These are phyloP conservation scores for Oopsacas minuta DNA, from an alignment of 37 sponge, comb jelly and placozoan species.

Conservation along the genomic window DNA sequence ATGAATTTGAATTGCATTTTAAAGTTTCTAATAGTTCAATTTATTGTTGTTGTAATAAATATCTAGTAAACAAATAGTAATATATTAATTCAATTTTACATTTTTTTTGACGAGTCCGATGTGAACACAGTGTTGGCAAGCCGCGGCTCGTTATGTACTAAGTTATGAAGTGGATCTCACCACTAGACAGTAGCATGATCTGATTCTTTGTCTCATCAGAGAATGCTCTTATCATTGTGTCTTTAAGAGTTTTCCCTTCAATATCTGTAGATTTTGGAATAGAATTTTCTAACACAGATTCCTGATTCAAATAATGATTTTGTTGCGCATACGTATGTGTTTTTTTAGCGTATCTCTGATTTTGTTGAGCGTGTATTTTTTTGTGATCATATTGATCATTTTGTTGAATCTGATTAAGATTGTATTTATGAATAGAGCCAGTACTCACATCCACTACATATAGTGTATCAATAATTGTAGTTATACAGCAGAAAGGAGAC, in stretches of 20 bases:
- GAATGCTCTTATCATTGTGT: neutral
- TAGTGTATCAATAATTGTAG: neutral
- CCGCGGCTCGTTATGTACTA: too few species aligned
- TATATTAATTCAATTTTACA: too few species aligned
- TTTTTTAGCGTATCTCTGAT: neutral
- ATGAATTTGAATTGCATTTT: too few species aligned
- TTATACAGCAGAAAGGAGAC: slow-evolving; percentile 19
- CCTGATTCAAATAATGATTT: neutral
- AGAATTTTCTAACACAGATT: neutral
- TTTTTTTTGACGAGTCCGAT: too few species aligned
- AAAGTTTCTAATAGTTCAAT: too few species aligned
- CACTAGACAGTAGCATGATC: neutral
- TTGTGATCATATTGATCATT: neutral
- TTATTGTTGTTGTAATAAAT: too few species aligned
- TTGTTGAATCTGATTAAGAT: neutral
- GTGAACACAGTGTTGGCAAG: too few species aligned
- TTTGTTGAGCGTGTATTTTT: neutral
- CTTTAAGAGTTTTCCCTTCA: neutral
- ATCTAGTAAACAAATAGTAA: too few species aligned
- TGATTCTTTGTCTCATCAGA: neutral
- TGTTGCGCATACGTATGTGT: too few species aligned
- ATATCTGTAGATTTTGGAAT: neutral
- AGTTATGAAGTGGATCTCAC: neutral
- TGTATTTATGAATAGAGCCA: neutral
- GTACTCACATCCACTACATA: neutral